A percentile compares a stretch with the other conserved stretches of the same genome.
These are phyloP conservation scores for Mercenaria mercenaria DNA, from an alignment of 1,140 invertebrate species.

Conservation along the genomic window DNA sequence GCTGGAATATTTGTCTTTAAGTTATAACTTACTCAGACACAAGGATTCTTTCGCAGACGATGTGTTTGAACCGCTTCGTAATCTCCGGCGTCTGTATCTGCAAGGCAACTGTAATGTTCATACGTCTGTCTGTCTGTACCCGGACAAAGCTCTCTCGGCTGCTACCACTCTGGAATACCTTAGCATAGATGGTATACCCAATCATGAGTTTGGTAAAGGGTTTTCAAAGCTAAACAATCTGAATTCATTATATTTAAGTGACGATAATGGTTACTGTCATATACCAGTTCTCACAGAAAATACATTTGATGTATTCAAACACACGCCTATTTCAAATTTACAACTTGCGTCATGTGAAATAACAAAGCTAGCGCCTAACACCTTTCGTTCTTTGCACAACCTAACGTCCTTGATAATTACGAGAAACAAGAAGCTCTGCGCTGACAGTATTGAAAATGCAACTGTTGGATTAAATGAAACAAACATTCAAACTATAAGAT, in stretches of 20 bases:
- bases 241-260: not conserved
- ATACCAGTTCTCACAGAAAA: not conserved
- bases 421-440: not conserved
- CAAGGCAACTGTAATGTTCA: not conserved
- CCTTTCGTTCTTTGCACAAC: not conserved
- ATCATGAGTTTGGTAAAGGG: not conserved
- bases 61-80: not conserved
- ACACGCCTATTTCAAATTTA: not conserved
- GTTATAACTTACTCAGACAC: not conserved
- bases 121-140: not conserved
- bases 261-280: not conserved
- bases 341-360: not conserved
- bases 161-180: not conserved
- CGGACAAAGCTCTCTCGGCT: not conserved
- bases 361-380: not conserved
- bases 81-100: not conserved
- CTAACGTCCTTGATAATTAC: not conserved
- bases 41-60: not conserved
- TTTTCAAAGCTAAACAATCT: not conserved
- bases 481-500: not conserved
- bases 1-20: not conserved
- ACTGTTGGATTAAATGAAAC: slow-evolving; percentile 33
- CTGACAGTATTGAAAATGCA: slow-evolving; percentile 11
- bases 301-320: not conserved
- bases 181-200: not conserved